Base-by-base conservation (phyloP, 2,113 vertebrate genomes). In the Pelodiscus sinensis region DNA sequence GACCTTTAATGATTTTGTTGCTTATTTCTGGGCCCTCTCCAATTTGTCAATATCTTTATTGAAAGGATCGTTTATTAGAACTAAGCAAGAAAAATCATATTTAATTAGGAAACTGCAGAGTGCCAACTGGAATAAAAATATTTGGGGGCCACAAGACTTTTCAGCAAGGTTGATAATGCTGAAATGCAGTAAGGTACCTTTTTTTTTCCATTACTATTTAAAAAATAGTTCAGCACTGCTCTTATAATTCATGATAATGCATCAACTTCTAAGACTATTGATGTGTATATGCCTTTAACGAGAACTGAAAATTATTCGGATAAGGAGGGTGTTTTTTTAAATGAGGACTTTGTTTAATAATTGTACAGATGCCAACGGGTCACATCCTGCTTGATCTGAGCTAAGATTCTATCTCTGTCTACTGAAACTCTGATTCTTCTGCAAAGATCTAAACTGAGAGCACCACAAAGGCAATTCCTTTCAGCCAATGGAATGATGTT, bases 381-480 rank as follows among this genome's bases (percentile, higher is more conserved):
- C 35, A 38, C 5, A 44, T 73, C 35, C 18, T 38, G 21, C 35
- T 38, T 73, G 21, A 22, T 35, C 27, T 65, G 29, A 65, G 16
- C 31, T 25, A 31, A 65, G 14, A 65, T 65, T 31, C 27, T 65
- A 29, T 14, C 6, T 62, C 13, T 62, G 27, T 62, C 60, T 31
- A 62, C 68, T 51, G 38, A 38, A 50, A 73, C 62, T 58, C 81
- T 38, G 1, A 38, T 38, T 29, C 1, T 54, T 29, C 62, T 51
- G 6, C 11, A n/a, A n/a, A 57, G 54, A 50, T 18, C 25, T 71
- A 31, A 78, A 71, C 52, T 22, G 21, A 31, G 57, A 52, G 71
- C 75, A 19, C 0, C 1, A 14, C 15, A 7, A 2, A 9, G 71
- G 52, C 65, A 62, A 56, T 81, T 18, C 16, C 6, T 58, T 65